Evolutionary conservation across 2,113 vertebrate species (phyloP).

Genomic region (Mormoops blainvillei): DNA sequence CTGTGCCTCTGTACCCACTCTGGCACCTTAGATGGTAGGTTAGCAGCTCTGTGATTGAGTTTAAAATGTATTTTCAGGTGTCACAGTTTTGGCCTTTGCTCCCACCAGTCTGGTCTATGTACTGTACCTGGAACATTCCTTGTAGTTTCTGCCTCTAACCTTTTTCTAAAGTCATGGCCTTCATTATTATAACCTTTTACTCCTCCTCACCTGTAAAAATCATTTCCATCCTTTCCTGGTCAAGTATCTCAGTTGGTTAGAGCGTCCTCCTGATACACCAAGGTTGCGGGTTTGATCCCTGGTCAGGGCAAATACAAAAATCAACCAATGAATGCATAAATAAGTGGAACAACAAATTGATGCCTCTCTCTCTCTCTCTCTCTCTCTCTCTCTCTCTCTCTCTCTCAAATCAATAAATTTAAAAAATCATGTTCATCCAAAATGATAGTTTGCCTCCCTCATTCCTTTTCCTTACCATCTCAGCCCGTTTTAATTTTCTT

Average conservation of each 20-base stretch:
- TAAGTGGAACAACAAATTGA: too few species aligned
- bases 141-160: background rate
- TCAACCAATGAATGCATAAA: too few species aligned
- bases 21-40: background rate
- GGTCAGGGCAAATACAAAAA: too few species aligned
- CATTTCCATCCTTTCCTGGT: background rate
- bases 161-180: background rate
- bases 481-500: background rate
- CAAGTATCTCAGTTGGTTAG: too few species aligned
- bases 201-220: background rate
- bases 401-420: too few species aligned
- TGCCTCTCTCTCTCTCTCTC: too few species aligned
- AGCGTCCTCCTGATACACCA: too few species aligned
- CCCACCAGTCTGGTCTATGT: background rate
- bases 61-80: background rate
- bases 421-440: background rate
- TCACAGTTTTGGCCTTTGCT: background rate
- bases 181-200: background rate
- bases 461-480: background rate
- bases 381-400: too few species aligned
- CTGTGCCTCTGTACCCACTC: background rate
- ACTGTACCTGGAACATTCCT: background rate
- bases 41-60: background rate
- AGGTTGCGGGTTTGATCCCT: too few species aligned
- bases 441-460: background rate